These are phyloP conservation scores for Eubucco bourcierii DNA, from an alignment of 2,113 vertebrate genomes.

Conservation along the genomic window DNA sequence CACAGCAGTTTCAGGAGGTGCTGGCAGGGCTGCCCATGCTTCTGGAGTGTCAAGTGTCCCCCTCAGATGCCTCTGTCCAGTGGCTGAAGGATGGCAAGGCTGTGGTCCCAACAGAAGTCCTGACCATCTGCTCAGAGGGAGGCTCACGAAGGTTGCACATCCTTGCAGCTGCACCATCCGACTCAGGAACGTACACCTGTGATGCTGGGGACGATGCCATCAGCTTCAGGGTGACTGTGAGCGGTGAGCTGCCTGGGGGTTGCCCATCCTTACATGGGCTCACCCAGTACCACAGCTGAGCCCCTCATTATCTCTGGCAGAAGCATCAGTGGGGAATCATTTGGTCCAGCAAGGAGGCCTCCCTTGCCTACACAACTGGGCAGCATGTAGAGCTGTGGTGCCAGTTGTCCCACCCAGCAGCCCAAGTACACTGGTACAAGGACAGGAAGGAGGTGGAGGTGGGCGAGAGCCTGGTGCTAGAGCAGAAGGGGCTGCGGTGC, in stretches of 20 bases:
- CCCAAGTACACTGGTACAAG: conserved; percentile 85
- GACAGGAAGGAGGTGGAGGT: conserved; percentile 86
- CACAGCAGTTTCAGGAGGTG: not conserved
- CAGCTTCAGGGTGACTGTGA: conserved; percentile 73
- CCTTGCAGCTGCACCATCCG: not conserved
- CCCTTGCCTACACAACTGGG: conserved; percentile 78
- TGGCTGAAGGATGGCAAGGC: conserved; percentile 87
- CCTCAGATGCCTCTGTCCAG: conserved; percentile 72
- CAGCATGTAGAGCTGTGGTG: conserved; percentile 90
- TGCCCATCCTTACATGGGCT: not conserved
- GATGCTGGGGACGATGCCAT: conserved; percentile 65
- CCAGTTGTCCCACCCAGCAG: conserved; percentile 81
- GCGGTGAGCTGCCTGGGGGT: conserved; percentile 72
- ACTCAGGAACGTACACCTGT: conserved; percentile 68
- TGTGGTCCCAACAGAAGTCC: not conserved
- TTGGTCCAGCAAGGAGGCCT: conserved; percentile 75
- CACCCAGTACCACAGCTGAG: not conserved
- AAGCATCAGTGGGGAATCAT: conserved; percentile 85
- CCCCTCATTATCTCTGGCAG: conserved; percentile 64
- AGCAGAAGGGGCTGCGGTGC: conserved; percentile 80
- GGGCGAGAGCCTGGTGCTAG: conserved; percentile 76
- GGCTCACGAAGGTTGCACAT: conserved; percentile 80
- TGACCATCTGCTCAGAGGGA: conserved; percentile 70
- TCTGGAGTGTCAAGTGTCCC: conserved; percentile 76
- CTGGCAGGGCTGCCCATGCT: conserved; percentile 10